phyloP scores from a whole-genome alignment of 2,888 invertebrate species.

The Tupiocoris notatus region DNA sequence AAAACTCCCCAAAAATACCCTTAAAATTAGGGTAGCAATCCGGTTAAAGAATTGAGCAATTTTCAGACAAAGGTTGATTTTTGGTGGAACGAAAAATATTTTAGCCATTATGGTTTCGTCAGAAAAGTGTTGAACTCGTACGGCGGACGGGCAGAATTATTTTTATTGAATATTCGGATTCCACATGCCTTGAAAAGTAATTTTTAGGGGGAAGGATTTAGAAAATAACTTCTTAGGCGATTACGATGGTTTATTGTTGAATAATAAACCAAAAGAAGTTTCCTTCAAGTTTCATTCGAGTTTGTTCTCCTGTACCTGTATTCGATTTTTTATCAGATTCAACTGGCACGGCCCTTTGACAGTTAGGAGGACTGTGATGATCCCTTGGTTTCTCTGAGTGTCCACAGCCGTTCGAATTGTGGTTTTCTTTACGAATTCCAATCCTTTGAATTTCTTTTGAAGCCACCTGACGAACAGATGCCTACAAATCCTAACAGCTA shows the following conservation, averaged over 20 bases:
- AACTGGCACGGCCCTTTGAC: constrained; percentile 58
- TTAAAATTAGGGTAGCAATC: too few relatives aligned
- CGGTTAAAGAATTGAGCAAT: too few relatives aligned
- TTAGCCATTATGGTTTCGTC: too few relatives aligned
- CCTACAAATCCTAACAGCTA: constrained; percentile 30
- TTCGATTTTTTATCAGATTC: constrained; percentile 46
- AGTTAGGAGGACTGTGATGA: constrained; percentile 67
- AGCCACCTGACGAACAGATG: constrained; percentile 56
- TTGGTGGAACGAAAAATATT: background rate
- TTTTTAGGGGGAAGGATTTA: background rate
- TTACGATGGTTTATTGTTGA: too few relatives aligned
- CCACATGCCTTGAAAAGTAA: too few relatives aligned
- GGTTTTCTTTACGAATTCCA: constrained; percentile 63
- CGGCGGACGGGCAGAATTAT: too few relatives aligned
- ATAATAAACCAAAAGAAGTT: too few relatives aligned
- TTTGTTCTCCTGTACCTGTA: too few relatives aligned
- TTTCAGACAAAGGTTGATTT: too few relatives aligned
- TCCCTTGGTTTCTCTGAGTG: constrained; percentile 71
- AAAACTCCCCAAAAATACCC: too few relatives aligned
- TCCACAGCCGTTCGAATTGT: constrained; percentile 68
- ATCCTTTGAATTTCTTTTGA: constrained; percentile 60
- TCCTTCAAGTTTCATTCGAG: background rate
- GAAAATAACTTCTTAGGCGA: background rate
- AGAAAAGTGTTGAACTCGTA: too few relatives aligned
- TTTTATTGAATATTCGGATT: too few relatives aligned